These are phyloP conservation scores for Drosophila cardini DNA, from an alignment of 1,140 invertebrate genomes.

Conservation along the genomic window DNA sequence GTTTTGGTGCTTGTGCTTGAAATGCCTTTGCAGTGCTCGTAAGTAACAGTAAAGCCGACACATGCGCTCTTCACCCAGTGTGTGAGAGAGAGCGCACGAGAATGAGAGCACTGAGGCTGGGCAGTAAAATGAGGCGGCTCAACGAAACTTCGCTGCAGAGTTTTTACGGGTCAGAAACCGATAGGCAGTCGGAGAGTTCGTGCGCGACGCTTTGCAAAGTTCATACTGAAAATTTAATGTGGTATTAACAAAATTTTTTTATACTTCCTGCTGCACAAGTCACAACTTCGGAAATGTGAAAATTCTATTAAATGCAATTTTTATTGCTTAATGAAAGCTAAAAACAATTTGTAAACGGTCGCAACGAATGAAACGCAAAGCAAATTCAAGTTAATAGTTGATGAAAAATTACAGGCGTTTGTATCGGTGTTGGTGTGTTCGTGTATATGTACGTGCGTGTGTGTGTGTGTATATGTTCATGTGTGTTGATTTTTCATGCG, in stretches of 20 bases:
- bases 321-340: conserved; percentile 15
- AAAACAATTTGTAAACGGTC: conserved; percentile 28
- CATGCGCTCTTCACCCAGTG: conserved; percentile 55
- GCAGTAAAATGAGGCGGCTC: conserved; percentile 49
- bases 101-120: conserved; percentile 25
- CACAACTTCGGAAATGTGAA: conserved; percentile 32
- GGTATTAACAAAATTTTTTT: conserved; percentile 23
- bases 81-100: conserved; percentile 17
- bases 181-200: conserved; percentile 69
- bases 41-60: conserved; percentile 54
- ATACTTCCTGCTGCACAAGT: conserved; percentile 16
- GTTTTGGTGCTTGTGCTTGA: conserved; percentile 45
- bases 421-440: conserved; percentile 34
- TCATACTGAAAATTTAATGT: conserved; percentile 26
- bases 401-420: conserved; percentile 56
- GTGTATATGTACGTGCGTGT: conserved; percentile 36
- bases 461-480: conserved; percentile 46
- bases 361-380: conserved; percentile 21
- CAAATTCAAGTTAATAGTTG: conserved; percentile 35
- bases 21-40: conserved; percentile 40
- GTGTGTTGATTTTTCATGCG: conserved; percentile 76
- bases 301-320: conserved; percentile 43
- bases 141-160: conserved; percentile 74
- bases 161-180: conserved; percentile 68
- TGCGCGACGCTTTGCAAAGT: conserved; percentile 52